Evolutionary conservation across 2,888 invertebrate species (phyloP), one percentile per base, ranked within the genome.

Genomic region (Cryptocephalus moraei): DNA sequence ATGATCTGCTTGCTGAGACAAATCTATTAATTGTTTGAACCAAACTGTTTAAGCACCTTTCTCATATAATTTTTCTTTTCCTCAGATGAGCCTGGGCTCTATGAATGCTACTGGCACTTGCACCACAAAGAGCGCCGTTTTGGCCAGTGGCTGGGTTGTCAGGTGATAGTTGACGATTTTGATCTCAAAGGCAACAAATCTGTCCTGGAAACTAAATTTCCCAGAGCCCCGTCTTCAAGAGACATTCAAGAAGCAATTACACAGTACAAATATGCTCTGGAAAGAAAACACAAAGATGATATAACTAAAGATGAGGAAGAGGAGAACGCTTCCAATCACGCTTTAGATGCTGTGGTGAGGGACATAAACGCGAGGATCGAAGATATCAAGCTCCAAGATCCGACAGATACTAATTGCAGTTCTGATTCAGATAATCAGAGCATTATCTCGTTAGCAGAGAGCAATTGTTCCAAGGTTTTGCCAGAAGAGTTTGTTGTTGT

Each of bases 61-160:
- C 6, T 22, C 22, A 22, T 22, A 22, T 6, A 22, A 6, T 22
- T 22, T 22, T 22, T 22, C 22, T 22, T 22, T 22, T 22, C 22
- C 22, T n/a, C 49, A 69, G 69, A 53, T 50, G 60, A 61, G 38
- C 61, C 67, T 33, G 72, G 72, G 9, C 59, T 58, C 32, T 73
- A 72, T 51, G 71, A 73, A 55, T 69, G 68, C 45, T 71, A 72
- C 54, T 73, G 71, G 70, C 67, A 71, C 49, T 72, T 73, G 53
- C 64, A 68, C 50, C 68, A 72, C 49, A 59, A 62, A 33, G 66
- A 66, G 3, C 61, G 63, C n/a, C 64, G 72, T 41, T 73, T 73
- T 52, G 73, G 72, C 1, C 67, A 69, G 32, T 69, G 70, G 68
- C 50, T 73, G 9, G 66, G 68, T 11, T 70, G 68, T 48, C 63